phyloP scores from a whole-genome alignment of 2,888 invertebrate genomes.

The Calameuta idolon region DNA sequence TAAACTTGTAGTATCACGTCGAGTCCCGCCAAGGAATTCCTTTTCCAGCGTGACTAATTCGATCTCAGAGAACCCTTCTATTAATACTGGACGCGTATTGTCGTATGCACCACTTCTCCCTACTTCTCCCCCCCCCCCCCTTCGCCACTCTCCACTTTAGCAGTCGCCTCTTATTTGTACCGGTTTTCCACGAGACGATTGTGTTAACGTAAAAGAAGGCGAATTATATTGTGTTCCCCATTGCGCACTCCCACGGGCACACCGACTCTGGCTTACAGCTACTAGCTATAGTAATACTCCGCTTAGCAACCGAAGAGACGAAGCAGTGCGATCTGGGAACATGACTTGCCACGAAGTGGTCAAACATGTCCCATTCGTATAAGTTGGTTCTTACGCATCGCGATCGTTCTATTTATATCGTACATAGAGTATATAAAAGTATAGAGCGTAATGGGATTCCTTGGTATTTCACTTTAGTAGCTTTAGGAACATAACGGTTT shows the following conservation, averaged over 20 bases:
- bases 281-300: constrained; percentile 4
- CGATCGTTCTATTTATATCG: constrained; percentile 34
- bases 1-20: neutral
- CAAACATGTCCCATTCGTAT: constrained; percentile 34
- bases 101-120: neutral
- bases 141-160: neutral
- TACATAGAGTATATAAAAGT: neutral
- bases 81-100: neutral
- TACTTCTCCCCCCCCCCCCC: neutral
- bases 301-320: constrained; percentile 17
- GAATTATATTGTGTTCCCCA: neutral
- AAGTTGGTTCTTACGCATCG: constrained; percentile 15
- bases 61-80: neutral
- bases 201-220: neutral
- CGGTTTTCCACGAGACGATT: neutral
- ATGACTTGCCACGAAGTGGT: constrained; percentile 23
- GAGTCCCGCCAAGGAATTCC: neutral
- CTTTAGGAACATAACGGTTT: neutral
- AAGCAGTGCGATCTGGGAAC: constrained; percentile 1
- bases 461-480: neutral
- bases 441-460: neutral
- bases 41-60: neutral
- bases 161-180: constrained; percentile 4
- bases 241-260: neutral
- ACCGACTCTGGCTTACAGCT: neutral